These are phyloP conservation scores for Corapipo altera DNA, from an alignment of 2,113 vertebrate genomes.

Conservation along the genomic window DNA sequence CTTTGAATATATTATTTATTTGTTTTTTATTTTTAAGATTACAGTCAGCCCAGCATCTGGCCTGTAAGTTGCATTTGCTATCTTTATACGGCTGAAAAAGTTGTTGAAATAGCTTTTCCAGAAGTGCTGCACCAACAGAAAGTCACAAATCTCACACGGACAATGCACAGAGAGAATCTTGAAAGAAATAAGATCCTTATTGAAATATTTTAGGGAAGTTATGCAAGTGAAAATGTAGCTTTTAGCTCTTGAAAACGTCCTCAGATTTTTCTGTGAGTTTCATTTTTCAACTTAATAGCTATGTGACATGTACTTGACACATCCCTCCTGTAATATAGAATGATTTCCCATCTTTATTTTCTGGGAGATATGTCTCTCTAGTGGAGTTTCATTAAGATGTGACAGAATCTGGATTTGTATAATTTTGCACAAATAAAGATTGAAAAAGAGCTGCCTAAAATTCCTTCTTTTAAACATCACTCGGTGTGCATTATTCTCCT, in stretches of 20 bases:
- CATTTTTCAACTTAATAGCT: constrained; percentile 37
- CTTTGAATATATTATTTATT: background rate
- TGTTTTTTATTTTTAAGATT: background rate
- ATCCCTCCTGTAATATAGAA: background rate
- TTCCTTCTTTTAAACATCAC: background rate
- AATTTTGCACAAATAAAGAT: background rate
- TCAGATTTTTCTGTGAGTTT: background rate
- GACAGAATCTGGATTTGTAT: background rate
- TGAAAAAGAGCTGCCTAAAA: background rate
- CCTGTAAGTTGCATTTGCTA: background rate
- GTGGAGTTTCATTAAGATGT: background rate
- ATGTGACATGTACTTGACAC: background rate
- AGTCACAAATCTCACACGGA: background rate
- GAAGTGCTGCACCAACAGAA: constrained; percentile 1
- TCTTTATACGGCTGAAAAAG: background rate
- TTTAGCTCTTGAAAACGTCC: background rate
- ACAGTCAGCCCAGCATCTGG: background rate
- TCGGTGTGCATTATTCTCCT: background rate
- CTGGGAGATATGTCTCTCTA: background rate
- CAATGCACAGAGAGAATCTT: background rate
- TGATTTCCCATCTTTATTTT: background rate
- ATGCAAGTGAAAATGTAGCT: background rate
- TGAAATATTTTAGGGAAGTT: background rate
- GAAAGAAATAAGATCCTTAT: background rate
- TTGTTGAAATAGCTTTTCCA: constrained; percentile 13